Evolutionary conservation across 2,797 vertebrate genomes (phyloP).

Genomic region (Nasua narica): DNA sequence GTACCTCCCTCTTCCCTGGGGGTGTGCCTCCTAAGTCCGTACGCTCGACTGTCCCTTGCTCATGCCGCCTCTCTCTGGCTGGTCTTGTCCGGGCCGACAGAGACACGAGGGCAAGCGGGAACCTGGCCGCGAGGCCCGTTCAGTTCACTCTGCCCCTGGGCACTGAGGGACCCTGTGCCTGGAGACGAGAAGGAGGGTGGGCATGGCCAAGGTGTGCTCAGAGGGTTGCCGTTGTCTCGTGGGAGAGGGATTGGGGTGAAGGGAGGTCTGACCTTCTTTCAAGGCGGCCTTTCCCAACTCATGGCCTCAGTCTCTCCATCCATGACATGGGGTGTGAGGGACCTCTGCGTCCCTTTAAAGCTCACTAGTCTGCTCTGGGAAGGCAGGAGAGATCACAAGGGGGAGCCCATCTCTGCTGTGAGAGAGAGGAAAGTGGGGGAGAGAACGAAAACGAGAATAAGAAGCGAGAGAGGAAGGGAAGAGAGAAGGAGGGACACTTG

Average conservation of each 20-base stretch:
- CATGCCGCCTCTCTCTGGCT: neutral
- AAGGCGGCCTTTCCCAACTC: neutral
- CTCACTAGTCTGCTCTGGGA: neutral
- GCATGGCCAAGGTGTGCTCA: neutral
- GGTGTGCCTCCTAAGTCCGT: neutral
- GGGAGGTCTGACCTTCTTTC: neutral
- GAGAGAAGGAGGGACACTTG: neutral
- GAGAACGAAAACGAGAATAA: neutral
- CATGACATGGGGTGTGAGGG: neutral
- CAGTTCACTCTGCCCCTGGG: neutral
- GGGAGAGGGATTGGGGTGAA: neutral
- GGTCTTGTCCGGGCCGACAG: neutral
- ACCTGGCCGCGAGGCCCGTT: neutral
- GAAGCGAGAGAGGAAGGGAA: neutral
- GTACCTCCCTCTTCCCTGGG: neutral
- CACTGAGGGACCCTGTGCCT: neutral
- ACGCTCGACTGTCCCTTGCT: neutral
- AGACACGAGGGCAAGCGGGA: neutral
- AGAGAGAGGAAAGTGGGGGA: neutral
- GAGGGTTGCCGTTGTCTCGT: neutral
- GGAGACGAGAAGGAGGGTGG: neutral
- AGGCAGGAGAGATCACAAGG: neutral
- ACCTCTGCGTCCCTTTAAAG: neutral
- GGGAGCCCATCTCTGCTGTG: neutral
- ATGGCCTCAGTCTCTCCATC: neutral